Conservation (phyloP, 2,888 invertebrate species). For the Micoletzkya japonica region DNA sequence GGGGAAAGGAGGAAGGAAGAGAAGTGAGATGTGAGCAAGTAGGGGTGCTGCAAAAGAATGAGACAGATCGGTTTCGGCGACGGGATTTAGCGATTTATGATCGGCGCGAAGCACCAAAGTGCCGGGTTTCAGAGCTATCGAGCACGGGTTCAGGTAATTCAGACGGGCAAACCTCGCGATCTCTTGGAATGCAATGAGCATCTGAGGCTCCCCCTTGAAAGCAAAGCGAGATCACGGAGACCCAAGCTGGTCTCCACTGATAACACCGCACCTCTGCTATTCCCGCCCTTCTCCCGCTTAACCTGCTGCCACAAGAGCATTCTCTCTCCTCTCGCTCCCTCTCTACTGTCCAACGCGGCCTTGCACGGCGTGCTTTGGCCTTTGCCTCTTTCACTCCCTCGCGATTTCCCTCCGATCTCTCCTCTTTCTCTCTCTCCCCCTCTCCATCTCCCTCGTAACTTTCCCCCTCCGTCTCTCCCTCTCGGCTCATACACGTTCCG, state of each 20-base stretch:
- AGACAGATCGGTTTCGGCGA: background rate
- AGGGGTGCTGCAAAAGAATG: background rate
- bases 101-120: background rate
- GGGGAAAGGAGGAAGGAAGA: background rate
- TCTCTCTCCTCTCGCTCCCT: background rate
- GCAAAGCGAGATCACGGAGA: too few species aligned
- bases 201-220: too few species aligned
- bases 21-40: background rate
- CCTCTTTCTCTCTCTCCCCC: slow-evolving; percentile 11
- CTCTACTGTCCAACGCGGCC: background rate
- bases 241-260: too few species aligned
- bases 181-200: too few species aligned
- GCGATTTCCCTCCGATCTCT: background rate
- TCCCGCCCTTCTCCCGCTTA: too few species aligned
- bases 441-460: slow-evolving; percentile 6
- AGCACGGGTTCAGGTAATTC: too few species aligned
- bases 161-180: too few species aligned
- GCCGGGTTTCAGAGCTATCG: background rate
- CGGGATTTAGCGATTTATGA: background rate
- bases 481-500: slow-evolving; percentile 3
- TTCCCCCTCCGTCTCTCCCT: slow-evolving; percentile 7
- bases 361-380: background rate
- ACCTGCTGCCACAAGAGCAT: too few species aligned
- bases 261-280: too few species aligned
- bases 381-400: background rate